These are phyloP conservation scores for Vulpes vulpes DNA, from an alignment of 2,113 vertebrate genomes.

Conservation along the genomic window DNA sequence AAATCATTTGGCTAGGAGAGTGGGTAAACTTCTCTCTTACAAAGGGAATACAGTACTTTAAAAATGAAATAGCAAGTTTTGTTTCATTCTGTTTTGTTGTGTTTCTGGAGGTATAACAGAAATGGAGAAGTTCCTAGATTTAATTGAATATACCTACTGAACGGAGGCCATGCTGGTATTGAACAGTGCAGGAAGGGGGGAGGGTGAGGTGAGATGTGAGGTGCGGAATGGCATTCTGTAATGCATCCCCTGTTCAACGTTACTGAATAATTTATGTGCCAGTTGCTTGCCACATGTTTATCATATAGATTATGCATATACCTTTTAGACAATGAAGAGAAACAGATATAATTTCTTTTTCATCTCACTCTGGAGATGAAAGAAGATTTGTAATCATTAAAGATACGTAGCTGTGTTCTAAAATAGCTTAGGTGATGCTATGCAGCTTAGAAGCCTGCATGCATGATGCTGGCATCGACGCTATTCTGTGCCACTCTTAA, in stretches of 20 bases:
- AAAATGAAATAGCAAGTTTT: slow-evolving; percentile 2
- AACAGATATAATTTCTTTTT: slow-evolving; percentile 73
- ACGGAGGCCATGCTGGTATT: neutral
- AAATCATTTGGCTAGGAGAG: neutral
- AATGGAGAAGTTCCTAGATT: slow-evolving; percentile 55
- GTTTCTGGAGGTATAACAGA: slow-evolving; percentile 15
- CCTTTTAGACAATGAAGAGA: slow-evolving; percentile 76
- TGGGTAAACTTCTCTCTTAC: neutral
- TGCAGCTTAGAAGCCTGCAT: neutral
- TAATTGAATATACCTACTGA: neutral
- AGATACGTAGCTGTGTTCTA: slow-evolving; percentile 29
- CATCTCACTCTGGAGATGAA: slow-evolving; percentile 65
- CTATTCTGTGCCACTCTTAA: neutral
- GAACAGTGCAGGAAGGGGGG: neutral
- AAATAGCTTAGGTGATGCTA: slow-evolving; percentile 39
- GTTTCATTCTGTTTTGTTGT: neutral
- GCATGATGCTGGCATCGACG: neutral
- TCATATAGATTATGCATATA: slow-evolving; percentile 68
- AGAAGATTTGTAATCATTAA: slow-evolving; percentile 67
- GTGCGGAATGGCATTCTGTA: neutral
- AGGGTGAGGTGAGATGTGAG: neutral
- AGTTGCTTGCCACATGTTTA: slow-evolving; percentile 74
- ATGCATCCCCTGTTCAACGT: slow-evolving; percentile 2
- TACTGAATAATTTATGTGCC: slow-evolving; percentile 75
- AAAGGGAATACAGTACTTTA: neutral